A percentile compares a stretch with the other conserved stretches of the same genome.
Evolutionary conservation across 1,140 invertebrate genomes (phyloP).

Genomic region (Cryptotermes secundus): DNA sequence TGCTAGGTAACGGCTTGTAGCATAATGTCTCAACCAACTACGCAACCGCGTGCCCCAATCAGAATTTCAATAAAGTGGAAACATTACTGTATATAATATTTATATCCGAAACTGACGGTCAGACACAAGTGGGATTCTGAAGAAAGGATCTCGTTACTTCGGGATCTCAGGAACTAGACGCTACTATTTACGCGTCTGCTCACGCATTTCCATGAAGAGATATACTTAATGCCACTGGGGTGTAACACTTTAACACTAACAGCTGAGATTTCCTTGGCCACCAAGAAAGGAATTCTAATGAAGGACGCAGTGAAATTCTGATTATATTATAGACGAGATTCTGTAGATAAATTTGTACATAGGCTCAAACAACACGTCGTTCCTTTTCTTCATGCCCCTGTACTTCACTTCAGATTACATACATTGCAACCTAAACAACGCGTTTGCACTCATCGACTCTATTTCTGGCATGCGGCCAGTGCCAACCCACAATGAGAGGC

Average conservation of each 20-base stretch:
- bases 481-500: neutral
- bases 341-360: slow-evolving; percentile 14
- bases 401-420: neutral
- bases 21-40: no score
- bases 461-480: neutral
- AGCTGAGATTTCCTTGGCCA: neutral
- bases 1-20: no score
- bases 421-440: neutral
- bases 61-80: no score
- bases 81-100: no score
- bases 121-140: no score
- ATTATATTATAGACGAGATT: neutral
- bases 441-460: neutral
- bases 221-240: neutral
- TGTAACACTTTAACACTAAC: neutral
- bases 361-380: neutral
- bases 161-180: no score
- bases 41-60: no score
- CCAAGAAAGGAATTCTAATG: neutral
- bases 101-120: no score
- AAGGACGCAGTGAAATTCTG: neutral
- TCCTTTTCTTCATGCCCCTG: neutral
- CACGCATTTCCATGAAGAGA: neutral
- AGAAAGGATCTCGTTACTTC: no score
- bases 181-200: no score